Percentiles rank a stretch among this genome's conserved stretches.
Conservation (phyloP, 2,888 invertebrate species). For the Drosophila macrospina region DNA sequence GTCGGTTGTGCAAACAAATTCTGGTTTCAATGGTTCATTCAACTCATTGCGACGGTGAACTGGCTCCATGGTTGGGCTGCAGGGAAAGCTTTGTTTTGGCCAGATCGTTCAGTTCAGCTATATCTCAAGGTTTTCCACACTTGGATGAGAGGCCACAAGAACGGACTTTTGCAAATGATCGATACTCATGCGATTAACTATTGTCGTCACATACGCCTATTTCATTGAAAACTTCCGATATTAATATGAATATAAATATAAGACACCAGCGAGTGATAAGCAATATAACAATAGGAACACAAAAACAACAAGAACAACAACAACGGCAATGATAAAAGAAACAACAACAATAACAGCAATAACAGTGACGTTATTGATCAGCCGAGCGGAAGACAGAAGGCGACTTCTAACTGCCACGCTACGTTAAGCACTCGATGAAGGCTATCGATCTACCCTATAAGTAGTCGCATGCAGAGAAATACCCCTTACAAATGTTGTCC, state of each 20-base stretch:
- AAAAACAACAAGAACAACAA: slow-evolving; percentile 1
- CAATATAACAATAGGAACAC: slow-evolving; percentile 19
- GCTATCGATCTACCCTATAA: slow-evolving; percentile 13
- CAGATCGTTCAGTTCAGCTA: slow-evolving; percentile 1
- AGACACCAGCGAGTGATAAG: slow-evolving; percentile 34
- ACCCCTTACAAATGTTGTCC: slow-evolving; percentile 4
- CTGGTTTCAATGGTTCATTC: slow-evolving; percentile 50
- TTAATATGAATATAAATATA: slow-evolving; percentile 26
- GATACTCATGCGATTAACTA: slow-evolving; percentile 21
- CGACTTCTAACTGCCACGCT: slow-evolving; percentile 39
- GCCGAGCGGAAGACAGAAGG: slow-evolving; percentile 45
- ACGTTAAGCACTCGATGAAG: slow-evolving; percentile 37
- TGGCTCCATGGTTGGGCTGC: neutral
- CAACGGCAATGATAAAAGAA: neutral
- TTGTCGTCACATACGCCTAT: slow-evolving; percentile 38
- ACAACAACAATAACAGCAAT: neutral
- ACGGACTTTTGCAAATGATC: slow-evolving; percentile 21
- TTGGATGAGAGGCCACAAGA: neutral
- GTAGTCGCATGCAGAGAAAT: slow-evolving; percentile 14
- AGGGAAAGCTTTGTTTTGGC: slow-evolving; percentile 19
- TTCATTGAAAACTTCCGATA: slow-evolving; percentile 70
- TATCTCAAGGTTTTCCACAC: neutral
- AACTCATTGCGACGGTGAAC: slow-evolving; percentile 16
- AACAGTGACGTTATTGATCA: slow-evolving; percentile 45
- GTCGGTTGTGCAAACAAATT: slow-evolving; percentile 39